Conservation (phyloP, 2,888 invertebrate genomes). For the Brenthis daphne region DNA sequence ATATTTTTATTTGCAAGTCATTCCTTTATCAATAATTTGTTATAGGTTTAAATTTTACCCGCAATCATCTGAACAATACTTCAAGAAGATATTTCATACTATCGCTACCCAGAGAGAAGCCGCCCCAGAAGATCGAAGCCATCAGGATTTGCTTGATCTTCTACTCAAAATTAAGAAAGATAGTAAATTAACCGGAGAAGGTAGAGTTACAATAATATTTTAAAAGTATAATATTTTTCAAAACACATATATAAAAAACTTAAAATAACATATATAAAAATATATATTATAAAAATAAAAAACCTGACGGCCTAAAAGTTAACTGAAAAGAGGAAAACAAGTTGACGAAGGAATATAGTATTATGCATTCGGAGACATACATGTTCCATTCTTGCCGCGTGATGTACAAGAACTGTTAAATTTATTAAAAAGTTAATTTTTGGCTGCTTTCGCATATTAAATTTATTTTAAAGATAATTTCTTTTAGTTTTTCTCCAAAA, state of each 20-base stretch:
- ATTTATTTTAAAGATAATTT: too few relatives aligned
- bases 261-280: neutral
- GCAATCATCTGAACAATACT: slow-evolving; percentile 47
- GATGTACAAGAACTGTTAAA: too few relatives aligned
- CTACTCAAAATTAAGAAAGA: slow-evolving; percentile 57
- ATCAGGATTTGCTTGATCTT: slow-evolving; percentile 56
- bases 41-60: slow-evolving; percentile 61
- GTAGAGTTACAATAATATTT: neutral
- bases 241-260: neutral
- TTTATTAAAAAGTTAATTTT: too few relatives aligned
- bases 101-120: slow-evolving; percentile 51
- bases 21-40: neutral
- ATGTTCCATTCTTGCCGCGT: too few relatives aligned
- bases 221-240: neutral
- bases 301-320: too few relatives aligned
- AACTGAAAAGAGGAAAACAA: too few relatives aligned
- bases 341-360: too few relatives aligned
- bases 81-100: slow-evolving; percentile 48
- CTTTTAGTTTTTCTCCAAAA: too few relatives aligned
- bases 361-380: too few relatives aligned
- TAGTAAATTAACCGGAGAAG: slow-evolving; percentile 28
- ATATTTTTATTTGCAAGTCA: too few relatives aligned
- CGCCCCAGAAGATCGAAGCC: slow-evolving; percentile 38
- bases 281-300: too few relatives aligned
- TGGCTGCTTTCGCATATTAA: too few relatives aligned